These are phyloP conservation scores for Cuniculus paca DNA, from an alignment of 2,797 vertebrate genomes.

Conservation along the genomic window DNA sequence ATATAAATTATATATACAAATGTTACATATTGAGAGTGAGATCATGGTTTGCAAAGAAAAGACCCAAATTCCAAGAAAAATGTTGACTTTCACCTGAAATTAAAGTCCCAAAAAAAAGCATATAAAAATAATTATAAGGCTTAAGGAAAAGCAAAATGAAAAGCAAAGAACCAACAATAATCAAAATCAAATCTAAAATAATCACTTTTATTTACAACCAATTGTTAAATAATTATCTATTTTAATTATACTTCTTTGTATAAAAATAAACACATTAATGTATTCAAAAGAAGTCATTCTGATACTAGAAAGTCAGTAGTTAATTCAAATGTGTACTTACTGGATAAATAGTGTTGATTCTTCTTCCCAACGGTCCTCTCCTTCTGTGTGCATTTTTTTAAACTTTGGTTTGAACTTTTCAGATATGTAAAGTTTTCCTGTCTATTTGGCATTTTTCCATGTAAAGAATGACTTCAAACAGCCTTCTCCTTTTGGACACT, in stretches of 20 bases:
- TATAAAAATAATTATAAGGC: not conserved
- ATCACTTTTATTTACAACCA: not conserved
- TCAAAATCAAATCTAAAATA: constrained; percentile 27
- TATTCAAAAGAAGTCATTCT: not conserved
- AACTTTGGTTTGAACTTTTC: not conserved
- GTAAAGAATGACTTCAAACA: not conserved
- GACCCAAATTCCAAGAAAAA: constrained; percentile 1
- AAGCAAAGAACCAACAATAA: not conserved
- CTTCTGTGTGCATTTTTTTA: not conserved
- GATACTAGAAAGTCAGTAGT: not conserved
- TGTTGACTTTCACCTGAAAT: not conserved
- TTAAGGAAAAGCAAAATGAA: not conserved
- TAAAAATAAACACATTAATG: not conserved
- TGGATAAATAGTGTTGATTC: not conserved
- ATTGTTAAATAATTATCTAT: not conserved
- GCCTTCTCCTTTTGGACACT: not conserved
- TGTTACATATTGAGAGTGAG: not conserved
- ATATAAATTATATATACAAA: not conserved
- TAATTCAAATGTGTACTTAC: constrained; percentile 32
- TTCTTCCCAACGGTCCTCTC: not conserved
- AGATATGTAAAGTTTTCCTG: not conserved
- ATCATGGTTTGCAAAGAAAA: not conserved
- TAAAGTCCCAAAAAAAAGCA: not conserved
- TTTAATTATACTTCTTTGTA: not conserved
- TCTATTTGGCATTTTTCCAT: not conserved